Evolutionary conservation across 2,888 invertebrate genomes (phyloP).

Genomic region (Meganola albula): DNA sequence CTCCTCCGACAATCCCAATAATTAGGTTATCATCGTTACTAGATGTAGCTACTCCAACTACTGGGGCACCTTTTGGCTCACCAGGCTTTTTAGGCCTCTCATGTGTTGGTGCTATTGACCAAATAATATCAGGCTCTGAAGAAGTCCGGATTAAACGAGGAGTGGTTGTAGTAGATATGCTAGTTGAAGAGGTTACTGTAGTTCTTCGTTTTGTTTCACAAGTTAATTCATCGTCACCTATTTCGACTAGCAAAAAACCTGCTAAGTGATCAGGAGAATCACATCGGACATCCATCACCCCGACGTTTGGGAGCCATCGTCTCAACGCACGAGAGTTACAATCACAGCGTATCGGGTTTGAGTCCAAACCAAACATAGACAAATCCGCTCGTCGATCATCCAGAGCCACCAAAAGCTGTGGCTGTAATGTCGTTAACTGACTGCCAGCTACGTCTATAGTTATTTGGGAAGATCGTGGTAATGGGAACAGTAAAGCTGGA

Average conservation of each 20-base stretch:
- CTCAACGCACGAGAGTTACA: slow-evolving; percentile 89
- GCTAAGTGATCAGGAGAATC: slow-evolving; percentile 82
- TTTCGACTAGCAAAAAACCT: slow-evolving; percentile 83
- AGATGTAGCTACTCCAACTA: slow-evolving; percentile 77
- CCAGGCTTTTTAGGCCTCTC: slow-evolving; percentile 76
- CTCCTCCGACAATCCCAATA: slow-evolving; percentile 95
- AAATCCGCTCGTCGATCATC: slow-evolving; percentile 89
- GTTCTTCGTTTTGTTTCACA: slow-evolving; percentile 83
- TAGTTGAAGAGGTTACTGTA: slow-evolving; percentile 57
- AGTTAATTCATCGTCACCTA: slow-evolving; percentile 88
- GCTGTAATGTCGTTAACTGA: slow-evolving; percentile 84
- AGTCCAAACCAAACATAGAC: slow-evolving; percentile 83
- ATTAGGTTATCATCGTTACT: slow-evolving; percentile 95
- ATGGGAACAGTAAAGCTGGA: slow-evolving; percentile 89
- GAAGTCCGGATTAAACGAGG: slow-evolving; percentile 79
- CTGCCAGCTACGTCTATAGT: slow-evolving; percentile 88
- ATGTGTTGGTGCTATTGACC: slow-evolving; percentile 88
- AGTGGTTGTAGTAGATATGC: slow-evolving; percentile 61
- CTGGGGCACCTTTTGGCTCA: slow-evolving; percentile 78
- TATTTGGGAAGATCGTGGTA: slow-evolving; percentile 90
- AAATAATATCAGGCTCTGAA: slow-evolving; percentile 91
- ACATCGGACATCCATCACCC: slow-evolving; percentile 81
- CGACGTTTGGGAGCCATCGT: slow-evolving; percentile 84
- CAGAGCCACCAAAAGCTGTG: slow-evolving; percentile 87
- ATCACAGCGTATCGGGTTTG: slow-evolving; percentile 91